phyloP scores from a whole-genome alignment of 1,140 invertebrate genomes.

The Ooceraea biroi region DNA sequence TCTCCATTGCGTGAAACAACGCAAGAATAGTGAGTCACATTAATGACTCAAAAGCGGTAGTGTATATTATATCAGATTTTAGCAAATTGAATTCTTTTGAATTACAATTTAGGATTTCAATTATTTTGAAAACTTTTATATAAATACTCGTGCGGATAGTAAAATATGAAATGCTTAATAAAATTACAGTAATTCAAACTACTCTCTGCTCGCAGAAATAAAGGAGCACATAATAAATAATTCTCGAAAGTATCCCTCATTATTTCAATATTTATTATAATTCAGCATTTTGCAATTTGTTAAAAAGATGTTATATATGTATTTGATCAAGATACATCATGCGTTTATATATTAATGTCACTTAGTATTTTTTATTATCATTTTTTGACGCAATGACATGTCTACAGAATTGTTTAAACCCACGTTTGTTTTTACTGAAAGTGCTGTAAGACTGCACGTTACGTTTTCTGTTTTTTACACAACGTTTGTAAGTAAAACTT shows the following conservation, averaged over 20 bases:
- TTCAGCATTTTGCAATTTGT: not conserved
- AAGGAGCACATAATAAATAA: not conserved
- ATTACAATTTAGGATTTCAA: not conserved
- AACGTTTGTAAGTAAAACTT: constrained; percentile 13
- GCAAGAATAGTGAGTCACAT: not conserved
- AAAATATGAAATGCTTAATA: constrained; percentile 1
- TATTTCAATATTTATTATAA: constrained; percentile 17
- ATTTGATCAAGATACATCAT: not conserved
- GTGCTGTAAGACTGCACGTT: not conserved
- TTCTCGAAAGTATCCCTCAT: not conserved
- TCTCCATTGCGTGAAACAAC: not conserved
- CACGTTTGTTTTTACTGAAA: not conserved
- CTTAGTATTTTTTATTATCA: not conserved
- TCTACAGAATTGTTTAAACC: constrained; percentile 3
- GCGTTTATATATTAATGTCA: not conserved
- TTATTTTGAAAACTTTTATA: not conserved
- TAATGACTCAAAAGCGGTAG: not conserved
- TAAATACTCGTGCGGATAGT: not conserved
- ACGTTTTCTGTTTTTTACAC: not conserved
- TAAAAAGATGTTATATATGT: not conserved
- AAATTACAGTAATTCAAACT: not conserved
- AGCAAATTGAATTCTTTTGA: constrained; percentile 3
- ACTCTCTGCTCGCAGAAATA: not conserved
- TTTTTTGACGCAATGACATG: not conserved
- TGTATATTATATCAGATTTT: not conserved